phyloP scores from a whole-genome alignment of 2,113 vertebrate genomes.

The Origma solitaria region DNA sequence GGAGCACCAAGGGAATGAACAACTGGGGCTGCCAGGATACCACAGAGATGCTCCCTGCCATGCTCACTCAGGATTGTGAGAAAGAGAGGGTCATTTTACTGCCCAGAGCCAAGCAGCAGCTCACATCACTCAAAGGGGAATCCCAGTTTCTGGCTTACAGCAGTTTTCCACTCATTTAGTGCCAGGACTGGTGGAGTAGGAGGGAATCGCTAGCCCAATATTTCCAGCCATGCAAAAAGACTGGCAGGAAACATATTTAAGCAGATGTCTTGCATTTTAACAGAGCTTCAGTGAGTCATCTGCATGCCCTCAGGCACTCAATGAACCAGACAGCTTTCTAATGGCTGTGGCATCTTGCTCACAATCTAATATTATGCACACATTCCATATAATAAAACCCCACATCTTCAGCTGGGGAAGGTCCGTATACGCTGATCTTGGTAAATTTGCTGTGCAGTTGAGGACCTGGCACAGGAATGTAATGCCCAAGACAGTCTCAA shows the following conservation, averaged over 20 bases:
- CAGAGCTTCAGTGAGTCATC: constrained; percentile 36
- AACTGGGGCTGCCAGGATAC: not conserved
- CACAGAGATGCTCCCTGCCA: not conserved
- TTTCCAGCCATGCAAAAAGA: not conserved
- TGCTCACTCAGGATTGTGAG: not conserved
- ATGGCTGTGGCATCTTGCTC: not conserved
- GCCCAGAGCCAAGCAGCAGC: not conserved
- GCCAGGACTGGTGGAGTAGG: not conserved
- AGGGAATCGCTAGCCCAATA: not conserved
- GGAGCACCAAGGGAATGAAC: not conserved
- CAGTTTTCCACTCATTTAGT: constrained; percentile 2
- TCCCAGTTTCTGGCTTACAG: not conserved
- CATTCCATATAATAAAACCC: not conserved
- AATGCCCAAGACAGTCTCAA: not conserved
- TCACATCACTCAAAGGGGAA: not conserved
- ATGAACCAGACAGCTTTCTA: not conserved
- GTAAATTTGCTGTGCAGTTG: not conserved
- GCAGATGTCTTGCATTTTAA: constrained; percentile 26
- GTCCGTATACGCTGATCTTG: not conserved
- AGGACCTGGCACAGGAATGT: not conserved
- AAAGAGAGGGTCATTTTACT: not conserved
- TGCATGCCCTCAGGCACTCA: not conserved
- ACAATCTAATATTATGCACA: not conserved
- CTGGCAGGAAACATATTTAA: constrained; percentile 31
- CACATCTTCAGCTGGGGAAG: not conserved